phyloP scores from a whole-genome alignment of 2,797 vertebrate genomes.

The Distichodus sexfasciatus region DNA sequence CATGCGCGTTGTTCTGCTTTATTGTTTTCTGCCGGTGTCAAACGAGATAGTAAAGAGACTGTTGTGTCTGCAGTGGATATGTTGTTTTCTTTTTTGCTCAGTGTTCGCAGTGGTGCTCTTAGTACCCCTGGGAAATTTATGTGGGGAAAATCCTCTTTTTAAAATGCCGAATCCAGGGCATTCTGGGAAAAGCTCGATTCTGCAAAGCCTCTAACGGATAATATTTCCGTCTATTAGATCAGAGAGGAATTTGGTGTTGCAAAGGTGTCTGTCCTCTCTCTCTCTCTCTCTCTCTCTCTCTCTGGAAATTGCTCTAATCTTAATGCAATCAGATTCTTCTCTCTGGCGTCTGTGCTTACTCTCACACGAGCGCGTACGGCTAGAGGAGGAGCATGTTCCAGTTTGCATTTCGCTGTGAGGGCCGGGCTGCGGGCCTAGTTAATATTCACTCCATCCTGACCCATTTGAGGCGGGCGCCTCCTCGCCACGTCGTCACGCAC shows the following conservation, averaged over 20 bases:
- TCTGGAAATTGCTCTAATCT: slow-evolving; percentile 19
- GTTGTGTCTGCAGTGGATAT: background rate
- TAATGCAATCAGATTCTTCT: slow-evolving; percentile 39
- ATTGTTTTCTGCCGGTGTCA: slow-evolving; percentile 1
- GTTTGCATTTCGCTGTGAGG: slow-evolving; percentile 19
- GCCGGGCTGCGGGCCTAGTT: slow-evolving; percentile 39
- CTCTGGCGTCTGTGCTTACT: slow-evolving; percentile 12
- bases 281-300: background rate
- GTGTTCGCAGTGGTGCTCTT: background rate
- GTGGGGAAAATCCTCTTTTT: background rate
- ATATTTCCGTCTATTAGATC: slow-evolving; percentile 11
- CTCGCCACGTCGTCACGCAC: slow-evolving; percentile 51
- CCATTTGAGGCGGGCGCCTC: slow-evolving; percentile 47
- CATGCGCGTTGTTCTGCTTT: slow-evolving; percentile 44
- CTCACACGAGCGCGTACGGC: slow-evolving; percentile 2
- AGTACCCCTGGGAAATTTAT: background rate
- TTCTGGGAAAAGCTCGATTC: background rate
- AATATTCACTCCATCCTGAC: slow-evolving; percentile 52
- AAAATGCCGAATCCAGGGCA: slow-evolving; percentile 3
- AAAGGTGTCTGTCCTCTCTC: background rate
- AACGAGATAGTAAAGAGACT: background rate
- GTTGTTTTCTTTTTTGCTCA: background rate
- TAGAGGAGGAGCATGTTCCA: slow-evolving; percentile 21
- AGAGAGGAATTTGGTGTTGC: background rate
- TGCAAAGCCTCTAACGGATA: background rate